These are phyloP conservation scores for Cybosia mesomella DNA, from an alignment of 2,888 invertebrate species.

Conservation along the genomic window DNA sequence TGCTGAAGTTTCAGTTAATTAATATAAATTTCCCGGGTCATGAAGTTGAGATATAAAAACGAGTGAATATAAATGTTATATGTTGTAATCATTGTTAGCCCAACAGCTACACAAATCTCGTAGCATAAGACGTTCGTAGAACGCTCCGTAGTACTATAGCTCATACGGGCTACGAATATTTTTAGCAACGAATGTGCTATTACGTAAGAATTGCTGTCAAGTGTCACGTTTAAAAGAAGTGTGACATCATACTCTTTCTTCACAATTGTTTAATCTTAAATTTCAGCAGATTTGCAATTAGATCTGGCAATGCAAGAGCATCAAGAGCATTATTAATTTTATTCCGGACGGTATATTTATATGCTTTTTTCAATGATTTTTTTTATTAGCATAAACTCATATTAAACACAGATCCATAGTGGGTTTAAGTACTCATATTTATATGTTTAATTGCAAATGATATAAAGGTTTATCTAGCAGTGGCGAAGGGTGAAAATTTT, in stretches of 20 bases:
- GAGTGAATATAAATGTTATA: background rate
- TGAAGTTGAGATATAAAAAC: background rate
- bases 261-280: background rate
- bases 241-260: too few relatives aligned
- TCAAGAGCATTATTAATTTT: too few relatives aligned
- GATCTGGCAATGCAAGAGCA: too few relatives aligned
- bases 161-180: background rate
- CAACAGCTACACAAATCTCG: background rate
- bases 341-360: too few relatives aligned
- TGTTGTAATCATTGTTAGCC: background rate
- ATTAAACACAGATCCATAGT: too few relatives aligned
- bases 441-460: too few relatives aligned
- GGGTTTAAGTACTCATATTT: too few relatives aligned
- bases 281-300: background rate
- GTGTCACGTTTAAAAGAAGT: background rate
- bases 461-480: too few relatives aligned
- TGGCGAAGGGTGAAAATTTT: too few relatives aligned
- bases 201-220: background rate
- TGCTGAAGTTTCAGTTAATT: background rate
- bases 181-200: background rate
- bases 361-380: too few relatives aligned
- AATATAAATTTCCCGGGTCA: background rate
- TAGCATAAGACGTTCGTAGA: conserved; percentile 5
- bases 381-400: too few relatives aligned
- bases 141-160: background rate